These are phyloP conservation scores for Physeter macrocephalus DNA, from an alignment of 2,113 vertebrate species.

Conservation along the genomic window DNA sequence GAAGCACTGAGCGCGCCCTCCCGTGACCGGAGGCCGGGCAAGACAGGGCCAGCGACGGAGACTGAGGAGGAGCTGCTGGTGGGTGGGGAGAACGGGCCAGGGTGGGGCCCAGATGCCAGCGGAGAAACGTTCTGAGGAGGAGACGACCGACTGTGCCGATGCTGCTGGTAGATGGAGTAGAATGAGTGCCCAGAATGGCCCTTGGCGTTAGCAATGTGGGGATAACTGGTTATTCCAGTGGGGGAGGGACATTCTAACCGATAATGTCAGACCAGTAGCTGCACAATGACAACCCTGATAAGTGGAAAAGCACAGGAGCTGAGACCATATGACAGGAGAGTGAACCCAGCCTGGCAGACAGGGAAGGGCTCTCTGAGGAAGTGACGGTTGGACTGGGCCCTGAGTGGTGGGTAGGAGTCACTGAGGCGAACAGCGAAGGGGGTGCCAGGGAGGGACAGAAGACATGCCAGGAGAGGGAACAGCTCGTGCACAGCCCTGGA, in stretches of 20 bases:
- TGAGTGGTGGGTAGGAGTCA: background rate
- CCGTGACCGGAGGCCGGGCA: accelerated
- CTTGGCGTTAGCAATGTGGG: background rate
- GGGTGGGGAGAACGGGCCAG: background rate
- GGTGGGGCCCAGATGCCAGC: background rate
- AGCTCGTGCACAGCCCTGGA: background rate
- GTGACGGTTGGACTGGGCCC: background rate
- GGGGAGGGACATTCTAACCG: background rate
- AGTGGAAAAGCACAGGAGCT: background rate
- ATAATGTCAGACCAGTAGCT: background rate
- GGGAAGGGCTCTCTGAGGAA: background rate
- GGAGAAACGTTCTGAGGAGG: background rate
- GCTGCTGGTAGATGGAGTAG: background rate
- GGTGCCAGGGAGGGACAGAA: background rate
- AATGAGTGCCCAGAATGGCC: background rate
- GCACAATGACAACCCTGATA: accelerated
- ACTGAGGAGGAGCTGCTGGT: background rate
- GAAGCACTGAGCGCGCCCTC: background rate
- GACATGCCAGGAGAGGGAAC: background rate
- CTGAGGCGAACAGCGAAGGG: no score
- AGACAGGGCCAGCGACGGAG: background rate
- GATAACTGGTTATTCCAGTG: background rate
- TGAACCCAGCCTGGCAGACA: background rate
- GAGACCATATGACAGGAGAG: background rate
- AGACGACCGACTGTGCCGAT: accelerated